Conservation (phyloP, 2,113 vertebrate genomes). For the Desmodus rotundus region DNA sequence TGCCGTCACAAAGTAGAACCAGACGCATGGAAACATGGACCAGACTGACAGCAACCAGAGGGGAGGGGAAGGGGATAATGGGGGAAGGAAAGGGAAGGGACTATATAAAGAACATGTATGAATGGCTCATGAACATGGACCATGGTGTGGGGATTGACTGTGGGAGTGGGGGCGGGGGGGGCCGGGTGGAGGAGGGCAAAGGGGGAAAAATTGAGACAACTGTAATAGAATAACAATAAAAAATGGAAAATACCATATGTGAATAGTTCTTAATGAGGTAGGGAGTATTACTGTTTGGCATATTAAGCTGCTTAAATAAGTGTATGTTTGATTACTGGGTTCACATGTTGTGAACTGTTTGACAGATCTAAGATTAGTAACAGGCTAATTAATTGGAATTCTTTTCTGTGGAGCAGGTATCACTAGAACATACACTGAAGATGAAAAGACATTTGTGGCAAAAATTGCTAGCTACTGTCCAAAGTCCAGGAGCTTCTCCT, state of each 20-base stretch:
- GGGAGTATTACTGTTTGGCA: neutral
- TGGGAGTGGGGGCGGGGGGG: too few relatives aligned
- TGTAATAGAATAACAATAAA: too few relatives aligned
- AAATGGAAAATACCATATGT: neutral
- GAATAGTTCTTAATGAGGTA: neutral
- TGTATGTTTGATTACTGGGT: neutral
- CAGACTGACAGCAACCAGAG: too few relatives aligned
- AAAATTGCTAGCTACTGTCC: neutral
- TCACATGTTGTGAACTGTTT: neutral
- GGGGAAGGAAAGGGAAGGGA: too few relatives aligned
- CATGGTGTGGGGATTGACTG: too few relatives aligned
- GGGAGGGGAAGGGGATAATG: too few relatives aligned
- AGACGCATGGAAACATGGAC: too few relatives aligned
- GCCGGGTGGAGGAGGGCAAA: too few relatives aligned
- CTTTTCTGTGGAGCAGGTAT: neutral
- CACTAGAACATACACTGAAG: neutral
- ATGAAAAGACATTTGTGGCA: neutral
- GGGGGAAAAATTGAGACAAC: too few relatives aligned
- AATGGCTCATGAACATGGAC: too few relatives aligned
- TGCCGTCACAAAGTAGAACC: too few relatives aligned
- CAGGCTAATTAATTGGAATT: neutral
- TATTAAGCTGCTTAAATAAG: neutral
- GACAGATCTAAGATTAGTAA: neutral
- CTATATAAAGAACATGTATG: too few relatives aligned
- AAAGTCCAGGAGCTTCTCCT: neutral